A percentile compares a stretch with the other conserved stretches of the same genome.
These are phyloP conservation scores for Limnephilus auricula DNA, from an alignment of 2,888 invertebrate species.

Conservation along the genomic window DNA sequence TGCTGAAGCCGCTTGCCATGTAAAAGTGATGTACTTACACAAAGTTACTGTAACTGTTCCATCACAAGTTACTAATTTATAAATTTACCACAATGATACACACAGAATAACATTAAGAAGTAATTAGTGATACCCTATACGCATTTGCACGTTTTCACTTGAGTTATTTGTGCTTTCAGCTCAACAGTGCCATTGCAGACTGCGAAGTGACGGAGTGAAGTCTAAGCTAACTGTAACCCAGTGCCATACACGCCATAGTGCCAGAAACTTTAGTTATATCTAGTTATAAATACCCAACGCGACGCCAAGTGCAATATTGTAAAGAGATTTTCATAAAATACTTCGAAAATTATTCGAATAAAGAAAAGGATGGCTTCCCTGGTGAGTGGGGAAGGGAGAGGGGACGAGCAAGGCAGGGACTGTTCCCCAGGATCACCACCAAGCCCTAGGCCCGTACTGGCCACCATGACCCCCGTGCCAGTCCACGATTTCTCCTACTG, in stretches of 20 bases:
- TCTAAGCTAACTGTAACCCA: constrained; percentile 60
- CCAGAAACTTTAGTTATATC: constrained; percentile 19
- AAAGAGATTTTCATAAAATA: constrained; percentile 16
- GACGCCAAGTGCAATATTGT: constrained; percentile 51
- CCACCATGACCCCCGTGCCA: constrained; percentile 93
- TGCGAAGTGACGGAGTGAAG: constrained; percentile 4
- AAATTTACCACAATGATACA: background rate
- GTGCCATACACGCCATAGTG: constrained; percentile 64
- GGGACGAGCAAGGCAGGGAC: constrained; percentile 66
- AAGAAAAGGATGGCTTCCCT: constrained; percentile 69
- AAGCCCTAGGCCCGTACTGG: constrained; percentile 85
- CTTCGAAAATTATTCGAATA: constrained; percentile 69
- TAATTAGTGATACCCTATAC: background rate
- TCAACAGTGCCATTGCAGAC: constrained; percentile 22
- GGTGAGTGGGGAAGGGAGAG: constrained; percentile 65
- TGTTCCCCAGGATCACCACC: constrained; percentile 78
- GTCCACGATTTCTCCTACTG: constrained; percentile 83
- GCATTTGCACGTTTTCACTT: constrained; percentile 30
- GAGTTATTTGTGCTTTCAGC: constrained; percentile 41
- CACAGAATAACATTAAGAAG: no score
- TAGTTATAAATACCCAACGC: constrained; percentile 22
- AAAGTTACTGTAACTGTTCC: background rate
- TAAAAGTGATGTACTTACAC: background rate
- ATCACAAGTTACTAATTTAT: background rate
- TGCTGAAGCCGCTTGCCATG: background rate